Base-by-base conservation (phyloP, 2,113 vertebrate species). In the Natator depressus region DNA sequence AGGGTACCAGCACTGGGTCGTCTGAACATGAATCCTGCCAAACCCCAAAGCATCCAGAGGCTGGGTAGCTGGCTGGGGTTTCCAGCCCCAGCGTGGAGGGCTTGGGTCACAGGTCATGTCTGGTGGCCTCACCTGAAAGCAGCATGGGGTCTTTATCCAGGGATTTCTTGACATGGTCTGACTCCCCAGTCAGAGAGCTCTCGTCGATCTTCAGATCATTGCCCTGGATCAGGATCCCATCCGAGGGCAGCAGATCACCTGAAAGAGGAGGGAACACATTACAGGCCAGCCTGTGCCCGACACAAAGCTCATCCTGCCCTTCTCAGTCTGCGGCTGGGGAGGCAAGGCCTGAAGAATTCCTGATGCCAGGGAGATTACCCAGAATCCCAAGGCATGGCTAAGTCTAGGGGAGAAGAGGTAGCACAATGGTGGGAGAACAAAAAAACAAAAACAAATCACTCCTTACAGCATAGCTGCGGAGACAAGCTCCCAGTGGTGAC, bases 141-240 rank as follows among this genome's bases (percentile, higher is more conserved):
- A 99, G 97, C 99, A 99, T 99, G 84, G 99, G 99, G 97, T 99
- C 99, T 93, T 99, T 99, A 6, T 99, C 99, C 95, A 99, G 51
- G 0, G 98, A 99, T 93, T 99, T 99, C 96, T 98, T 99, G 89
- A 99, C 99, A 10, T 99, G 99, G 96, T 99, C 99, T 0, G 99
- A 99, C 94, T 99, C 99, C 84, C 99, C 99, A 0, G 99, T 99
- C 97, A 99, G 98, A 0, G 99, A 99, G 96, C 99, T 99, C 98
- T 99, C 99, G 0, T 99, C 99, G 29, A 99, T 99, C 97, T 99
- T 99, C 96, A 99, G 98, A 97, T 99, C 99, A 8, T 99, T 99
- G 49, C 99, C 99, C 94, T 99, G 99, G 95, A 99, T 99, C 96
- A 99, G 98, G 95, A 99, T 98, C 12, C 99, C 99, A 1, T 99